These are phyloP conservation scores for Ophioninae sp. DNA, from an alignment of 2,888 invertebrate species.

Conservation along the genomic window DNA sequence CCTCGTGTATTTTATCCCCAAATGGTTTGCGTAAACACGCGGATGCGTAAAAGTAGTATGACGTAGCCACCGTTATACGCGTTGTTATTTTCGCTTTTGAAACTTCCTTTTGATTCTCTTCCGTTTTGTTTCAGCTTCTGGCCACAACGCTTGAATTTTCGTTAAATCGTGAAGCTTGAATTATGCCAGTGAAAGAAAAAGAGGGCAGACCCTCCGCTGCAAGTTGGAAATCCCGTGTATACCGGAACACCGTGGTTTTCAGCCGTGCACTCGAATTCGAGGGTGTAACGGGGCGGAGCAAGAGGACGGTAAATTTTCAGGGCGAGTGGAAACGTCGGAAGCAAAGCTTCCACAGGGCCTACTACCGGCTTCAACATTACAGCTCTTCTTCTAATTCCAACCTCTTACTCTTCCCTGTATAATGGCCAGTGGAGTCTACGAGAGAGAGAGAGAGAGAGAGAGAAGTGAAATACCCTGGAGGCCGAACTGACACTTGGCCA, in stretches of 20 bases:
- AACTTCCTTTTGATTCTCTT: neutral
- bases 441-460: conserved; percentile 2
- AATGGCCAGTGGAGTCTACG: neutral
- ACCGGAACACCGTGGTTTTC: conserved; percentile 39
- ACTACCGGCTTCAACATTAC: conserved; percentile 41
- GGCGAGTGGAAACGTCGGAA: conserved; percentile 65
- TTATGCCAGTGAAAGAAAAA: conserved; percentile 36
- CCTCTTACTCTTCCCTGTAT: neutral
- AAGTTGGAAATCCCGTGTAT: conserved; percentile 25
- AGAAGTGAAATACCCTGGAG: neutral
- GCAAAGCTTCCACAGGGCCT: conserved; percentile 52
- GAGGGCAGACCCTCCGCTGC: conserved; percentile 37
- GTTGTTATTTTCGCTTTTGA: conserved; percentile 22
- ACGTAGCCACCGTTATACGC: neutral
- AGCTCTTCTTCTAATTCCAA: conserved; percentile 36
- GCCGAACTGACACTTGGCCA: neutral
- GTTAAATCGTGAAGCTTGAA: conserved; percentile 40
- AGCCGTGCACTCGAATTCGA: conserved; percentile 54
- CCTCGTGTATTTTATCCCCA: conserved; percentile 40
- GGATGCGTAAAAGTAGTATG: conserved; percentile 9
- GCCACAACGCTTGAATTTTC: neutral
- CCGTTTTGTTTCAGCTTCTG: neutral
- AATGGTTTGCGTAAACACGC: conserved; percentile 34
- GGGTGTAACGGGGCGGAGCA: conserved; percentile 57
- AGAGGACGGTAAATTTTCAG: conserved; percentile 63